phyloP scores from a whole-genome alignment of 2,888 invertebrate genomes.

The Lamellibrachia columna region DNA sequence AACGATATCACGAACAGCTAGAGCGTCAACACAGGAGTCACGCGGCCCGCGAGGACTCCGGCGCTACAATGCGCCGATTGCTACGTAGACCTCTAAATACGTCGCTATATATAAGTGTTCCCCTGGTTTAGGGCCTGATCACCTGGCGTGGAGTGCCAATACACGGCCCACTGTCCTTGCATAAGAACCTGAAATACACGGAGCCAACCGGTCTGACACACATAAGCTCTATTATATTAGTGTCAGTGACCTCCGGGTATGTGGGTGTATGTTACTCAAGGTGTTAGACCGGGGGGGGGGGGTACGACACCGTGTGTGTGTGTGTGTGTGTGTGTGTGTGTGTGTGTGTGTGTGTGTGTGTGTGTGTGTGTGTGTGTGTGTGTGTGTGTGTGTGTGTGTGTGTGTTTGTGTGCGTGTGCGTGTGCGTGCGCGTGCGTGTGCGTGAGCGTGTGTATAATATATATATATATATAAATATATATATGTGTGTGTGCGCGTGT shows the following conservation, averaged over 20 bases:
- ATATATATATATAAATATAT: too few relatives aligned
- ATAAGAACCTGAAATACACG: not conserved
- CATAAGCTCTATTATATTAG: not conserved
- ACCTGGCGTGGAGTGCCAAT: not conserved
- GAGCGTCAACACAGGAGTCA: not conserved
- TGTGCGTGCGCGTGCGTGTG: too few relatives aligned
- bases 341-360: too few relatives aligned
- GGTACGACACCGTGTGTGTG: not conserved
- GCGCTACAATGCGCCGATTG: not conserved
- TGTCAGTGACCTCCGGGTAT: conserved; percentile 8
- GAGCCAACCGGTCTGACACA: not conserved
- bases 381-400: too few relatives aligned
- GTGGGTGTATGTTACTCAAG: too few relatives aligned
- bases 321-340: not conserved
- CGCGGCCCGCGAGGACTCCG: not conserved
- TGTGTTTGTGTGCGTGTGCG: too few relatives aligned
- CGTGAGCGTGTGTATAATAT: too few relatives aligned
- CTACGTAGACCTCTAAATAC: not conserved
- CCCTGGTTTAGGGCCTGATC: not conserved
- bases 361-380: too few relatives aligned
- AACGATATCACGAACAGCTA: not conserved
- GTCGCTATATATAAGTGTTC: not conserved
- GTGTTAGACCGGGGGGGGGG: too few relatives aligned
- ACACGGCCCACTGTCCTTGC: not conserved
- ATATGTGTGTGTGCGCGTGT: too few relatives aligned